A percentile compares a stretch with the other conserved stretches of the same genome.
These are phyloP conservation scores for Hedya salicella DNA, from an alignment of 2,888 invertebrate genomes.

Conservation along the genomic window DNA sequence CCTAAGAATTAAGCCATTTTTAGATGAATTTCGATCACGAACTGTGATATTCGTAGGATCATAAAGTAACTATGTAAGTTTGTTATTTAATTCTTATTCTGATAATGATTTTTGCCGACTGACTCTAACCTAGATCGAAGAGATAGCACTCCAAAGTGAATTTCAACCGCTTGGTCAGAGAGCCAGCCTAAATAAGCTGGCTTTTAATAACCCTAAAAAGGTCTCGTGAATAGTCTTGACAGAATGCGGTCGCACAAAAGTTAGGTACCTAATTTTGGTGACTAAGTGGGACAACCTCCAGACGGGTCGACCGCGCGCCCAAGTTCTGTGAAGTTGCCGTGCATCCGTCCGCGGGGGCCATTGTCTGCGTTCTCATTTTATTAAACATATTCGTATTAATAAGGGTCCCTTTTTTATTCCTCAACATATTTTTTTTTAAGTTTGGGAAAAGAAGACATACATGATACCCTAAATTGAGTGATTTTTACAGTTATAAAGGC, in stretches of 20 bases:
- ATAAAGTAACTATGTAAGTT: too few species aligned
- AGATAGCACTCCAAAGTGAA: not conserved
- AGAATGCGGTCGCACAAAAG: constrained; percentile 18
- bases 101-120: not conserved
- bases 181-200: constrained; percentile 9
- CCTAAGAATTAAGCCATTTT: too few species aligned
- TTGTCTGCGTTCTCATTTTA: constrained; percentile 5
- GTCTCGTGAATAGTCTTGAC: constrained; percentile 1
- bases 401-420: not conserved
- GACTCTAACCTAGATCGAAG: not conserved
- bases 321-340: constrained; percentile 25
- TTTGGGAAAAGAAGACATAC: too few species aligned
- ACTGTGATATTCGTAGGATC: too few species aligned
- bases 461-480: too few species aligned
- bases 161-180: not conserved
- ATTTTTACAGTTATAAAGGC: too few species aligned
- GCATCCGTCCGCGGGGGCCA: constrained; percentile 20
- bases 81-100: too few species aligned
- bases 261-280: constrained; percentile 24
- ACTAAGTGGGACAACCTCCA: constrained; percentile 34
- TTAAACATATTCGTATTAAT: not conserved
- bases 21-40: too few species aligned
- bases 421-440: too few species aligned
- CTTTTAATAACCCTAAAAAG: constrained; percentile 12
- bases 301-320: constrained; percentile 29